Conservation (phyloP, 2,888 invertebrate species). For the Pharmacophagus antenor region DNA sequence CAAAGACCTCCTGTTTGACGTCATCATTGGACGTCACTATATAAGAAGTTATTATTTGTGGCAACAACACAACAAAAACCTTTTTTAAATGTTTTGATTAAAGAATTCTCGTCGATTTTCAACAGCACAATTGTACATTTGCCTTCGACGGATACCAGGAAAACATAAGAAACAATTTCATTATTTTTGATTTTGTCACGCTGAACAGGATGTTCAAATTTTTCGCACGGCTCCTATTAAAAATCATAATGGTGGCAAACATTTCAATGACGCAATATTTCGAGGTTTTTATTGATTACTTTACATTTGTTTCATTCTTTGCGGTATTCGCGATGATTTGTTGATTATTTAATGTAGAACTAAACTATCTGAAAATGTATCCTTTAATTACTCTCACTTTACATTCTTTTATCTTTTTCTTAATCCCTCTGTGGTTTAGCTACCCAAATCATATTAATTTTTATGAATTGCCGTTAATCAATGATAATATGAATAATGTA, state of each 20-base stretch:
- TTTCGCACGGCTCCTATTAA: slow-evolving; percentile 20
- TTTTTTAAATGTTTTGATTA: too few species aligned
- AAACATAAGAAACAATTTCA: slow-evolving; percentile 19
- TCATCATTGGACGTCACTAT: slow-evolving; percentile 1
- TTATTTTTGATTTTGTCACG: slow-evolving; percentile 25
- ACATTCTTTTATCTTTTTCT: too few species aligned
- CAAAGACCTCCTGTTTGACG: background rate
- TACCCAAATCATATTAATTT: too few species aligned
- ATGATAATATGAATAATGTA: too few species aligned
- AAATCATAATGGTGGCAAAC: background rate
- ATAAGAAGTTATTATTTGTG: slow-evolving; percentile 1
- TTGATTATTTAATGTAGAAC: background rate
- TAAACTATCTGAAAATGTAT: too few species aligned
- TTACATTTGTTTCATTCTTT: background rate
- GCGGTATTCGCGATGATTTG: background rate
- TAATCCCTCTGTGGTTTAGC: too few species aligned
- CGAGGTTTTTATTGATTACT: background rate
- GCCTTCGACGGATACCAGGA: slow-evolving; percentile 16
- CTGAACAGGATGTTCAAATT: slow-evolving; percentile 13
- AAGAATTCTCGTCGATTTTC: too few species aligned
- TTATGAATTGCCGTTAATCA: too few species aligned
- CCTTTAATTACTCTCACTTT: too few species aligned
- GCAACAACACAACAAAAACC: slow-evolving; percentile 2
- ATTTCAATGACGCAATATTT: background rate
- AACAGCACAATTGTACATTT: slow-evolving; percentile 11